Percentiles rank a stretch among this genome's conserved stretches.
Conservation (phyloP, 1,140 invertebrate species). For the Neotoxoptera formosana region DNA sequence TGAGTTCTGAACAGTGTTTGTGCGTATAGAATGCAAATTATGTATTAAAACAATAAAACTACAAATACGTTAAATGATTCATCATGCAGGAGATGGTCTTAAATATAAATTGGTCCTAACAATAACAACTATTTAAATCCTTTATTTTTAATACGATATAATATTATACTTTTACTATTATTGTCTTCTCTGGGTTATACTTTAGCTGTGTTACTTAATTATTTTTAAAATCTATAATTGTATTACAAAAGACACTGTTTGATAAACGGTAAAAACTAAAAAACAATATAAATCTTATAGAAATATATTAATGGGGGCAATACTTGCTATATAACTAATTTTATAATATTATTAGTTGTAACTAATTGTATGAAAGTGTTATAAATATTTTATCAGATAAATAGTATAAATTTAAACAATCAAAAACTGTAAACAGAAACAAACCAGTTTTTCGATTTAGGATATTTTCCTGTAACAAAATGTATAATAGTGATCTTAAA, state of each 20-base stretch:
- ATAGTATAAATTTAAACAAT: neutral
- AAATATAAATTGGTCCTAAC: neutral
- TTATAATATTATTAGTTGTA: neutral
- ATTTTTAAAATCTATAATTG: neutral
- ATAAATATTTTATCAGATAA: neutral
- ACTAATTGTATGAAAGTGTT: neutral
- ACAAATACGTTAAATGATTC: slow-evolving; percentile 30
- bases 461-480: neutral
- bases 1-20: slow-evolving; percentile 20
- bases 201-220: neutral
- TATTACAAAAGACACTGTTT: neutral
- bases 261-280: neutral
- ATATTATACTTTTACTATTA: neutral
- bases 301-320: neutral
- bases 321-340: neutral
- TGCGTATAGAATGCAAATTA: slow-evolving; percentile 39
- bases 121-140: slow-evolving; percentile 2
- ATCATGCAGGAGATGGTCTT: neutral
- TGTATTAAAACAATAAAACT: slow-evolving; percentile 19
- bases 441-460: neutral
- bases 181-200: neutral
- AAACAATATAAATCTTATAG: neutral
- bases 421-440: neutral
- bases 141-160: neutral
- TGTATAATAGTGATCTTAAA: too few relatives aligned